These are phyloP conservation scores for Holcopasites calliopsidis DNA, from an alignment of 1,140 invertebrate species.

Conservation along the genomic window DNA sequence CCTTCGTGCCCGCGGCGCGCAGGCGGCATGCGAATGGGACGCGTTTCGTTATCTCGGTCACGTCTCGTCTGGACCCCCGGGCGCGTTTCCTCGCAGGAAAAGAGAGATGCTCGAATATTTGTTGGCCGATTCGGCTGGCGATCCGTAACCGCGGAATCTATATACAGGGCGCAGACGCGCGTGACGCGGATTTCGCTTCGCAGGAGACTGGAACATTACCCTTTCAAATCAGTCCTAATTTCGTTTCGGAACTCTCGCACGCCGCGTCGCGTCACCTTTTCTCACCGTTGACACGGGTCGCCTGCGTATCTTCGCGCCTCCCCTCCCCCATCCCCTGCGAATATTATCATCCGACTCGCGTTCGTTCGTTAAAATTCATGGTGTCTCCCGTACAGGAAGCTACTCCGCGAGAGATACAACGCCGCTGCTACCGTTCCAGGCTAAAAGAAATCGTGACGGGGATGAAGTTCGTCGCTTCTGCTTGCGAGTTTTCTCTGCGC, in stretches of 20 bases:
- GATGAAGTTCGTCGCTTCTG: not conserved
- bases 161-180: conserved; percentile 12
- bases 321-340: no score
- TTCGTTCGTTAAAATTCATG: conserved; percentile 48
- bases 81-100: conserved; percentile 54
- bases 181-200: not conserved
- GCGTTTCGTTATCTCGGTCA: conserved; percentile 62
- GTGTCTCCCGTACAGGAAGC: conserved; percentile 12
- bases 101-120: conserved; percentile 64
- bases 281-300: conserved; percentile 32
- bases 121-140: conserved; percentile 44
- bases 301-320: conserved; percentile 10
- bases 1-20: conserved; percentile 7
- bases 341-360: conserved; percentile 36
- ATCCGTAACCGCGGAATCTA: conserved; percentile 59
- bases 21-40: conserved; percentile 20
- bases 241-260: conserved; percentile 15
- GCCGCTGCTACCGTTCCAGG: not conserved
- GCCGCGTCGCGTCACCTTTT: conserved; percentile 27
- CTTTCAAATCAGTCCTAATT: conserved; percentile 45
- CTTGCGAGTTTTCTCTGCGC: not conserved
- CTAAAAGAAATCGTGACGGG: not conserved
- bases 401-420: not conserved
- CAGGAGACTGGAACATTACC: not conserved
- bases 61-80: conserved; percentile 55